Percentiles rank a stretch among this genome's conserved stretches.
These are phyloP conservation scores for Lathamus discolor DNA, from an alignment of 2,113 vertebrate genomes.

Conservation along the genomic window DNA sequence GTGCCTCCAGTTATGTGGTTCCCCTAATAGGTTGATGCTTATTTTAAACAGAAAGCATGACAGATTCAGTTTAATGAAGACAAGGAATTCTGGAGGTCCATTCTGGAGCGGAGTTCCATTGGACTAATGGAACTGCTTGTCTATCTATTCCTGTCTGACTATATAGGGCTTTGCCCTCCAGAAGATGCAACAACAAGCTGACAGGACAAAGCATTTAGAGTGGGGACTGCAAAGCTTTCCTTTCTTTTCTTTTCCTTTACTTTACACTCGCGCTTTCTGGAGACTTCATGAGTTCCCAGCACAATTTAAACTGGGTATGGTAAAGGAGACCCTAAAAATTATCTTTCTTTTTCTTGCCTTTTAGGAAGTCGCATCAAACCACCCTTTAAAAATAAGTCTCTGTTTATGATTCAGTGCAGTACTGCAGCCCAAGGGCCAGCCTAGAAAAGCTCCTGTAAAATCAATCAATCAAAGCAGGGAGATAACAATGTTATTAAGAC, in stretches of 20 bases:
- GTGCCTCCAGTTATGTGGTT: neutral
- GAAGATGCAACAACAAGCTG: neutral
- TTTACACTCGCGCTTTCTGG: neutral
- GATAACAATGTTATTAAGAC: neutral
- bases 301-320: neutral
- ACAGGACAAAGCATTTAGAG: neutral
- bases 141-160: neutral
- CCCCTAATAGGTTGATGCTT: neutral
- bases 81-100: neutral
- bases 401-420: neutral
- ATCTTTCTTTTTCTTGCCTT: neutral
- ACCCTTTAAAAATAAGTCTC: neutral
- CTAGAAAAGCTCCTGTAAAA: neutral
- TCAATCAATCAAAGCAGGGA: neutral
- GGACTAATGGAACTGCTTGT: neutral
- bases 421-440: neutral
- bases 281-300: neutral
- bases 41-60: neutral
- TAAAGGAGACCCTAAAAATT: neutral
- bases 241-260: neutral
- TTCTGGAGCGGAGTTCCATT: neutral
- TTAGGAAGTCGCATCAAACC: neutral
- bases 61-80: neutral
- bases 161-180: neutral
- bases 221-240: neutral